Evolutionary conservation across 1,140 invertebrate genomes (phyloP).

Genomic region (Psilanteris sp.): DNA sequence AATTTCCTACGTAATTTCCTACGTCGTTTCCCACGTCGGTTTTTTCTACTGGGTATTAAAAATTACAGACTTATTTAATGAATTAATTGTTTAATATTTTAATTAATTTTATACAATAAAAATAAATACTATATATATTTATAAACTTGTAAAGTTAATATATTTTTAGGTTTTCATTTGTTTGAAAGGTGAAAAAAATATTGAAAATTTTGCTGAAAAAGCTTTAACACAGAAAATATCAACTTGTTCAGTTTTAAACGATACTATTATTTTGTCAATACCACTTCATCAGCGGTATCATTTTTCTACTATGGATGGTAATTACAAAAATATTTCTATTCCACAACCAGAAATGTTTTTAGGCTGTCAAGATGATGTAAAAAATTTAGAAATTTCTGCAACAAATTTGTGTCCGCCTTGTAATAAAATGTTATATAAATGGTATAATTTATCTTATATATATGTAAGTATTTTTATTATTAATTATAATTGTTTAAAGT

Average conservation of each 20-base stretch:
- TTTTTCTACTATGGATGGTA: constrained; percentile 59
- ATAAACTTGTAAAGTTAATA: too few species aligned
- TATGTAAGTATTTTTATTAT: constrained; percentile 59
- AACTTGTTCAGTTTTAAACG: constrained; percentile 64
- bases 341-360: constrained; percentile 68
- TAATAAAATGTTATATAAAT: constrained; percentile 63
- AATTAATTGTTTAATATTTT: too few species aligned
- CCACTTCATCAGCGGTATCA: constrained; percentile 77
- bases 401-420: constrained; percentile 70
- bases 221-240: constrained; percentile 70
- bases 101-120: too few species aligned
- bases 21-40: too few species aligned
- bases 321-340: constrained; percentile 65
- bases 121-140: too few species aligned
- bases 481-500: not conserved
- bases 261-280: constrained; percentile 58
- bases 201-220: constrained; percentile 74
- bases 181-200: constrained; percentile 68
- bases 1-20: too few species aligned
- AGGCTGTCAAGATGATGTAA: constrained; percentile 70
- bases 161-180: constrained; percentile 70
- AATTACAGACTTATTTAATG: too few species aligned
- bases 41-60: too few species aligned
- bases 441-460: constrained; percentile 70
- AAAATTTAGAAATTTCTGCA: constrained; percentile 68